These are phyloP conservation scores for Nasua narica DNA, from an alignment of 2,797 vertebrate genomes.

Conservation along the genomic window DNA sequence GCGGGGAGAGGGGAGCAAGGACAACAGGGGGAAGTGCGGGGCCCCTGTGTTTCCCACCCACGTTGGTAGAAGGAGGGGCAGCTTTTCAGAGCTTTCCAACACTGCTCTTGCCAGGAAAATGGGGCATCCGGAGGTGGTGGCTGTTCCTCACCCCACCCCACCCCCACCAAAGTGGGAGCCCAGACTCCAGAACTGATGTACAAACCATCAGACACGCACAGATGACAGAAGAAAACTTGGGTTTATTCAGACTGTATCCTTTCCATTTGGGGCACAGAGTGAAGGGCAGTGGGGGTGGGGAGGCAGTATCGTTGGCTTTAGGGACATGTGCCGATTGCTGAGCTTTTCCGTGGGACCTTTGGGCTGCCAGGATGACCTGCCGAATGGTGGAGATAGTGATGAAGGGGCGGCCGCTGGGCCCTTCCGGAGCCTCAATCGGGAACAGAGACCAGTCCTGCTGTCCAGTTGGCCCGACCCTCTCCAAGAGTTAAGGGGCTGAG, in stretches of 20 bases:
- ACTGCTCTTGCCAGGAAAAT: background rate
- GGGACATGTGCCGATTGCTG: background rate
- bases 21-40: background rate
- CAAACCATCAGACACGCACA: background rate
- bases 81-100: background rate
- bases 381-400: background rate
- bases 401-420: background rate
- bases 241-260: constrained; percentile 48
- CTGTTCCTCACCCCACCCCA: background rate
- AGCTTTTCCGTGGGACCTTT: background rate
- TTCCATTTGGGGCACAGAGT: background rate
- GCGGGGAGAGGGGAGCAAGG: background rate
- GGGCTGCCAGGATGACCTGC: background rate
- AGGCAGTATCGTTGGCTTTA: background rate
- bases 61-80: background rate
- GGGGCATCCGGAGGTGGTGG: background rate
- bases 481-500: background rate
- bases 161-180: background rate
- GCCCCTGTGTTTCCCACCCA: background rate
- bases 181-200: background rate
- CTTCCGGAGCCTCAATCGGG: background rate
- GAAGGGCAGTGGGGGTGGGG: background rate
- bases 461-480: background rate
- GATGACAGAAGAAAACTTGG: background rate
- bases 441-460: background rate